Percentiles rank a stretch among this genome's conserved stretches.
Evolutionary conservation across 2,888 invertebrate genomes (phyloP).

Genomic region (Drosophila conformis): DNA sequence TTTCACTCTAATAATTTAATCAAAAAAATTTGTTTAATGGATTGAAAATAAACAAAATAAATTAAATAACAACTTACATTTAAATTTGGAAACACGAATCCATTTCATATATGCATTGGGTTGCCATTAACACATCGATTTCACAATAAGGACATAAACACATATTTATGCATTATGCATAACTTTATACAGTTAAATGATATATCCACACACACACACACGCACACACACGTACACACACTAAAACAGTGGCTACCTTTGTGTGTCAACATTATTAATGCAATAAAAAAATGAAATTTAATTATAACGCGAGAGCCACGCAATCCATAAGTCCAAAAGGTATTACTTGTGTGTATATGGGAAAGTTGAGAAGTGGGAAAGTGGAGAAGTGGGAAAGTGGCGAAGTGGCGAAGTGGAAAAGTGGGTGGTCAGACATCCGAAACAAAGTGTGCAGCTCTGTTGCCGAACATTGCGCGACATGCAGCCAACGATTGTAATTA

Average conservation of each 20-base stretch:
- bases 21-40: no score
- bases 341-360: constrained; percentile 28
- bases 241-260: constrained; percentile 13
- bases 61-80: not conserved
- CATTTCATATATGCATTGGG: not conserved
- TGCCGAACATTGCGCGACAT: constrained; percentile 28
- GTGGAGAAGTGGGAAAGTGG: not conserved
- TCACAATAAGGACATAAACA: not conserved
- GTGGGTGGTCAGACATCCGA: constrained; percentile 10
- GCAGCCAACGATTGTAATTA: constrained; percentile 53
- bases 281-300: constrained; percentile 54
- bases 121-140: not conserved
- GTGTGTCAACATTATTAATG: constrained; percentile 38
- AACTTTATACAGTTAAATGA: not conserved
- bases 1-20: not conserved
- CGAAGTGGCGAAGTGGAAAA: not conserved
- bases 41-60: no score
- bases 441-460: constrained; percentile 47
- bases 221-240: not conserved
- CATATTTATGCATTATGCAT: not conserved
- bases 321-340: constrained; percentile 57
- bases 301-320: constrained; percentile 53
- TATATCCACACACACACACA: not conserved
- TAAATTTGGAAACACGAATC: not conserved
- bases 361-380: not conserved